Base-by-base conservation (phyloP, 2,888 invertebrate genomes). In the Steinernema scapterisci region DNA sequence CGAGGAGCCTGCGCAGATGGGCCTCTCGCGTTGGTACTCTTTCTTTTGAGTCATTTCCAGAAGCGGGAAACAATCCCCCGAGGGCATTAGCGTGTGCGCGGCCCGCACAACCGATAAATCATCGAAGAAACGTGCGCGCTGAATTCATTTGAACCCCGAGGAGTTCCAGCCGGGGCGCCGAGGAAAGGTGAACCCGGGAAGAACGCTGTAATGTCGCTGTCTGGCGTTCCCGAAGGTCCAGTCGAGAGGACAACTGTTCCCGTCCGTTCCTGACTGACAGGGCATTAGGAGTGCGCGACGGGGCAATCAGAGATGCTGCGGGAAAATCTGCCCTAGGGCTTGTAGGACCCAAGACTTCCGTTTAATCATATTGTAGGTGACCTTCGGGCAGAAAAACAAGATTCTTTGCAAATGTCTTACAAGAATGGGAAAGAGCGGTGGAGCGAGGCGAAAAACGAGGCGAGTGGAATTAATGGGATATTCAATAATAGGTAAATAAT, bases 101-200 rank as follows among this genome's bases (percentile, higher is more conserved):
- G 63, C 63, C 63, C 63, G 63, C 63, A 27, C 63, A 63, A 63
- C 63, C 63, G 63, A 63, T 63, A 63, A 63, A 63, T 63, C 63
- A 48, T 63, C 25, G 31, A 27, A 21, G 16, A 25, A 27, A 31
- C 63, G 54, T 63, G 63, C 63, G 31, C 48, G 63, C 63, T 31
- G 63, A 48, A 48, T 38, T 38, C 48, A 19, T 16, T 48, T 48
- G 48, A 19, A 48, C 19, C 38, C n/a, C 48, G 48, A 6, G 11
- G 16, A 16, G 63, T 11, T 63, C 63, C 63, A 31, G 27, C 31
- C 63, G 63, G 63, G 63, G 63, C 11, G 31, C 3, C 11, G 27
- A 31, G 1, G 63, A 7, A 63, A 31, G 31, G 16, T 11, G 63
- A 63, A 11, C 16, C 63, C 63, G 31, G 27, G 21, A 23, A 23